A percentile compares a stretch with the other conserved stretches of the same genome.
Evolutionary conservation across 2,797 vertebrate genomes (phyloP).

Genomic region (Aulostomus chinensis): DNA sequence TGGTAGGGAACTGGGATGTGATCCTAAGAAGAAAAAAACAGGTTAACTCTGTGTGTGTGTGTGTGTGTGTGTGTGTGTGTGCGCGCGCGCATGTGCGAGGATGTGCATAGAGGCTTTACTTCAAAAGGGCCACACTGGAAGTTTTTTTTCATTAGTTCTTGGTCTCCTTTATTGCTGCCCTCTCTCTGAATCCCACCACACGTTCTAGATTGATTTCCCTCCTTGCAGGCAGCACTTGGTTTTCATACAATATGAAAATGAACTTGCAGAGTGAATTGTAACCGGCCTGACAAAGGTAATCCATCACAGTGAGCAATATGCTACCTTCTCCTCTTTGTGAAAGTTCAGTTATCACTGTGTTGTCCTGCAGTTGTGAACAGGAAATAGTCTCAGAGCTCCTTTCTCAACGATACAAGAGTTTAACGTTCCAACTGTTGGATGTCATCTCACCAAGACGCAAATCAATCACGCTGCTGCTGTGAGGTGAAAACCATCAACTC

Average conservation of each 20-base stretch:
- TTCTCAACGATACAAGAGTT: too few species aligned
- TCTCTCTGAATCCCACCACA: slow-evolving; percentile 15
- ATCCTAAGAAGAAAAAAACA: slow-evolving; percentile 79
- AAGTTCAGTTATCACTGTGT: slow-evolving; percentile 11
- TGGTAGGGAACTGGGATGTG: slow-evolving; percentile 97
- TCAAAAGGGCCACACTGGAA: too few species aligned
- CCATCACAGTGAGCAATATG: slow-evolving; percentile 44
- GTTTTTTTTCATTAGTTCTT: slow-evolving; percentile 2
- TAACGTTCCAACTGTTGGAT: too few species aligned
- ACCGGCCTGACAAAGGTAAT: slow-evolving; percentile 33
- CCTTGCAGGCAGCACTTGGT: slow-evolving; percentile 38
- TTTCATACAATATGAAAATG: slow-evolving; percentile 32
- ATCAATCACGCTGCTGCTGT: too few species aligned
- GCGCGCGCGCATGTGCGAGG: too few species aligned
- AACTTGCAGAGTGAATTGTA: slow-evolving; percentile 26
- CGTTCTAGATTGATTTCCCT: slow-evolving; percentile 40
- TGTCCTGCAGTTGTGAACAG: neutral
- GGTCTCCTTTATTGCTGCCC: slow-evolving; percentile 11
- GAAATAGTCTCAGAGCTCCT: too few species aligned
- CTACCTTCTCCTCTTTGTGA: slow-evolving; percentile 22
- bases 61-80: too few species aligned
- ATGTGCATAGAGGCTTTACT: too few species aligned
- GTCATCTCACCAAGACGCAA: too few species aligned
- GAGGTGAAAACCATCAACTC: too few species aligned
- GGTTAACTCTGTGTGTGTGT: neutral